These are phyloP conservation scores for Tetrax tetrax DNA, from an alignment of 2,113 vertebrate genomes.

Conservation along the genomic window DNA sequence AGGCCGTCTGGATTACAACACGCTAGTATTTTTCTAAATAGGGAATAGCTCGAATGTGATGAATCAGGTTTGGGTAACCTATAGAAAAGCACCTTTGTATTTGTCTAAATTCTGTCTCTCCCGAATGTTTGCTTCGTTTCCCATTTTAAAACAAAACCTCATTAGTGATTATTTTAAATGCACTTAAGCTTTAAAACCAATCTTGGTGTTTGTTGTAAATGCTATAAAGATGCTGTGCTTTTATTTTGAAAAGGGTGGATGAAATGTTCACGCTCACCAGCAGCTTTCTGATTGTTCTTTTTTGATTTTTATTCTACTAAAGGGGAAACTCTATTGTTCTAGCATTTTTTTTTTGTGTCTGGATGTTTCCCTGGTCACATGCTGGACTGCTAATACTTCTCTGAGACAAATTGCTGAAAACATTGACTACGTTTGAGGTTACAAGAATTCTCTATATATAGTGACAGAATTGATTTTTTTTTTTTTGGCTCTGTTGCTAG, in stretches of 20 bases:
- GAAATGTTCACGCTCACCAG: not conserved
- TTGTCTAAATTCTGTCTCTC: not conserved
- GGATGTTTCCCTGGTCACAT: not conserved
- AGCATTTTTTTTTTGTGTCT: not conserved
- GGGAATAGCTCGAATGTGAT: not conserved
- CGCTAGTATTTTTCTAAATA: not conserved
- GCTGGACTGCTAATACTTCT: not conserved
- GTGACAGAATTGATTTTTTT: constrained; percentile 29
- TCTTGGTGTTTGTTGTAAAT: not conserved
- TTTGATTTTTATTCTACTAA: not conserved
- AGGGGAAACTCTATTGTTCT: not conserved
- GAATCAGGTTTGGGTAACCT: not conserved
- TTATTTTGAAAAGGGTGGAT: not conserved
- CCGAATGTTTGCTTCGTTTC: not conserved
- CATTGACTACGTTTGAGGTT: not conserved
- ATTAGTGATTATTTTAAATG: not conserved
- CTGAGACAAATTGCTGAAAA: constrained; percentile 33
- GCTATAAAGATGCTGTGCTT: not conserved
- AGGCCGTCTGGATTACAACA: not conserved
- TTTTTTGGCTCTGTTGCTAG: constrained; percentile 54
- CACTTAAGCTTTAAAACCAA: not conserved
- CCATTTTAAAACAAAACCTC: not conserved
- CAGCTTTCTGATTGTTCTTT: not conserved
- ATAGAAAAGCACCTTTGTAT: not conserved
- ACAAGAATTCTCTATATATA: not conserved